Percentiles rank a stretch among this genome's conserved stretches.
Conservation (phyloP, 2,113 vertebrate species). For the Trachemys scripta region DNA sequence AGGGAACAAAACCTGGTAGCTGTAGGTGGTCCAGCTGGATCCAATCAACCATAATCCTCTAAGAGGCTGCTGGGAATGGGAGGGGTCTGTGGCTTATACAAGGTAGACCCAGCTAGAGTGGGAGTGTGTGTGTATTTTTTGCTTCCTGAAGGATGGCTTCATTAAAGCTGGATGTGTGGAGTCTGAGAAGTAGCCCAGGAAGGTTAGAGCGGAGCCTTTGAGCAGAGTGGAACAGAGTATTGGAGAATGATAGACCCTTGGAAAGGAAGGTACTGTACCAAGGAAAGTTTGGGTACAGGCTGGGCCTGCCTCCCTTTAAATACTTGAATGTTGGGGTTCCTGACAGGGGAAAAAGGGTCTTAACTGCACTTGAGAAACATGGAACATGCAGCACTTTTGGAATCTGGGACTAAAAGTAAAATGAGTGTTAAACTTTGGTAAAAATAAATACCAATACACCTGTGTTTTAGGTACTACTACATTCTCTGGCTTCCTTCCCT, state of each 20-base stretch:
- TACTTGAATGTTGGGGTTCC: not conserved
- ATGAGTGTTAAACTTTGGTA: not conserved
- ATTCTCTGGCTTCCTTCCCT: not conserved
- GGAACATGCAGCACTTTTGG: not conserved
- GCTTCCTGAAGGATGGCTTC: not conserved
- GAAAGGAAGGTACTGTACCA: not conserved
- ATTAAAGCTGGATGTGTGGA: not conserved
- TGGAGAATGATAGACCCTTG: not conserved
- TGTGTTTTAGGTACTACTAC: not conserved
- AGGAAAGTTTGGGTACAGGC: not conserved
- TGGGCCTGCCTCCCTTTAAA: not conserved
- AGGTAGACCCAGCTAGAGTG: not conserved
- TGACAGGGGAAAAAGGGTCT: not conserved
- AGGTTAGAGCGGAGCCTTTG: not conserved
- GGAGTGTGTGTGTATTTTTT: not conserved
- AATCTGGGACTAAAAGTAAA: not conserved
- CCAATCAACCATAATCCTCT: not conserved
- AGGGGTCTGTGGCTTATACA: not conserved
- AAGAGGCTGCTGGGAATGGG: not conserved
- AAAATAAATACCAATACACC: not conserved
- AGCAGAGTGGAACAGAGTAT: not conserved
- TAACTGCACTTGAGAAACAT: not conserved
- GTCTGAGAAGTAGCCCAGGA: not conserved
- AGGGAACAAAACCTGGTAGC: not conserved
- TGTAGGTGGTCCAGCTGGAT: not conserved